Percentiles rank a stretch among this genome's conserved stretches.
phyloP scores from a whole-genome alignment of 2,888 invertebrate species.

The Archips crataeganus region DNA sequence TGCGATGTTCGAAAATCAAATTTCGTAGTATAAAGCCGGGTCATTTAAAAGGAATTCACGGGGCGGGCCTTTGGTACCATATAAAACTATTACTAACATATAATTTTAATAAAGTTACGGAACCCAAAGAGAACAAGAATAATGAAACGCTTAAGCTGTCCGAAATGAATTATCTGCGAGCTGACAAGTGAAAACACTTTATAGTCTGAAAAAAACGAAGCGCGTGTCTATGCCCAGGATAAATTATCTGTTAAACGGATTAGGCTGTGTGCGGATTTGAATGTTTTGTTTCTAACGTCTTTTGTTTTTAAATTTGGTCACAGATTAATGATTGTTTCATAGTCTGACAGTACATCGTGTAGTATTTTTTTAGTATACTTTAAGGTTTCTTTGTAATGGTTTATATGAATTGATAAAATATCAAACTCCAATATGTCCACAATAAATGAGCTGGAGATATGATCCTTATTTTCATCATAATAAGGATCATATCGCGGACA shows the following conservation, averaged over 20 bases:
- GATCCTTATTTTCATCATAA: no score
- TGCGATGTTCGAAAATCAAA: no score
- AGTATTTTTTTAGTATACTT: no score
- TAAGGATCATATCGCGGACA: no score
- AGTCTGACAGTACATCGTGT: no score
- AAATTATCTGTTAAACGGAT: constrained; percentile 46
- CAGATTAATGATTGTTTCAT: neutral
- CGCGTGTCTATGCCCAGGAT: constrained; percentile 41
- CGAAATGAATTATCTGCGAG: constrained; percentile 68
- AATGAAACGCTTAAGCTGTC: constrained; percentile 58
- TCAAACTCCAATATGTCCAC: no score
- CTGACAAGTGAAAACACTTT: constrained; percentile 66
- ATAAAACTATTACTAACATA: neutral
- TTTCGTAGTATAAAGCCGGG: no score
- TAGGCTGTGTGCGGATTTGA: constrained; percentile 9
- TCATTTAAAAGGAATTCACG: no score
- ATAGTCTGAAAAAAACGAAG: constrained; percentile 49
- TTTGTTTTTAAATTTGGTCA: constrained; percentile 27
- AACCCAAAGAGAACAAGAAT: constrained; percentile 41
- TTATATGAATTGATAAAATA: no score
- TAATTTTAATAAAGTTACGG: neutral
- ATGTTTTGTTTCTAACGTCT: constrained; percentile 23
- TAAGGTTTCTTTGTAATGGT: no score
- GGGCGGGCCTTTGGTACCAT: no score
- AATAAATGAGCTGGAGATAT: no score